phyloP scores from a whole-genome alignment of 2,888 invertebrate genomes.

The Seira ritae region DNA sequence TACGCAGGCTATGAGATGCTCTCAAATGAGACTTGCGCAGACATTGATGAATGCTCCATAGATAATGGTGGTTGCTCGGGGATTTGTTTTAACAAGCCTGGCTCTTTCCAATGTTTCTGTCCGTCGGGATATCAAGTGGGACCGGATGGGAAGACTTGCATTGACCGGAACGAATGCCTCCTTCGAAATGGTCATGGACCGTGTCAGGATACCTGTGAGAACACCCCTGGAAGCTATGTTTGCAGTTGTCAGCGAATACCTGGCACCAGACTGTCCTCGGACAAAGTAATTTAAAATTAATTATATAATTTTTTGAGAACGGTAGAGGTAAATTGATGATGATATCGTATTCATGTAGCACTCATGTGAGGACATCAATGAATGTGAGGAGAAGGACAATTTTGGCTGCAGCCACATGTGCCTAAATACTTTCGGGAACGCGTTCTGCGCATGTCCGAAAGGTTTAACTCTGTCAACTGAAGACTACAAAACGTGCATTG shows the following conservation, averaged over 20 bases:
- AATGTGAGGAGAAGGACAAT: slow-evolving; percentile 76
- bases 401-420: slow-evolving; percentile 78
- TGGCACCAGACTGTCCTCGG: slow-evolving; percentile 79
- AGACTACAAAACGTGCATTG: slow-evolving; percentile 74
- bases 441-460: slow-evolving; percentile 79
- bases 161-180: slow-evolving; percentile 80
- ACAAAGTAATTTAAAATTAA: slow-evolving; percentile 75
- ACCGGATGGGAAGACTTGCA: slow-evolving; percentile 75
- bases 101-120: slow-evolving; percentile 78
- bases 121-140: slow-evolving; percentile 76
- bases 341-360: slow-evolving; percentile 55
- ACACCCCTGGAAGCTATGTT: slow-evolving; percentile 79
- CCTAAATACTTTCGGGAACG: slow-evolving; percentile 77
- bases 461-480: slow-evolving; percentile 76
- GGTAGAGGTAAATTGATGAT: too few species aligned
- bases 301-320: too few species aligned
- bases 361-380: slow-evolving; percentile 78
- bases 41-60: slow-evolving; percentile 78
- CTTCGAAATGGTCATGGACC: slow-evolving; percentile 81
- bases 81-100: slow-evolving; percentile 80
- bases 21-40: slow-evolving; percentile 65
- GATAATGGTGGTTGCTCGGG: slow-evolving; percentile 82
- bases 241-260: slow-evolving; percentile 80
- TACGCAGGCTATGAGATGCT: slow-evolving; percentile 71
- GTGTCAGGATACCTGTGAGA: slow-evolving; percentile 81